phyloP scores from a whole-genome alignment of 2,113 vertebrate species.

The Narcine bancroftii region DNA sequence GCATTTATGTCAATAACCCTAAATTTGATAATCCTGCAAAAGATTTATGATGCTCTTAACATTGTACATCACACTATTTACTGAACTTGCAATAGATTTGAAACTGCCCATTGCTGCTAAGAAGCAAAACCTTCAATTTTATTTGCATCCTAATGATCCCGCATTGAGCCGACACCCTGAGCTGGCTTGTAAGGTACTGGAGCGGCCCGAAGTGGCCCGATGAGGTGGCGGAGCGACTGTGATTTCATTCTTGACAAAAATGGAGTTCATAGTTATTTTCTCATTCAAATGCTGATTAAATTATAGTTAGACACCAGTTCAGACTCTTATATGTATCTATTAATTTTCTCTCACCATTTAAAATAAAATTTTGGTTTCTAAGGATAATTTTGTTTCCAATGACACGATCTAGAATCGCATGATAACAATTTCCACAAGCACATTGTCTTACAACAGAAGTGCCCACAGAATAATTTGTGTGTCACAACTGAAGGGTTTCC shows the following conservation, averaged over 20 bases:
- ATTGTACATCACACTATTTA: not conserved
- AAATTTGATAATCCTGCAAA: not conserved
- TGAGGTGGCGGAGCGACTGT: too few species aligned
- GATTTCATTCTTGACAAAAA: not conserved
- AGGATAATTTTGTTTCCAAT: not conserved
- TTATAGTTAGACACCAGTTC: too few species aligned
- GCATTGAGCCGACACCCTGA: too few species aligned
- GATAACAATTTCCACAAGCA: not conserved
- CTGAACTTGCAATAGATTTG: too few species aligned
- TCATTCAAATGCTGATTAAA: too few species aligned
- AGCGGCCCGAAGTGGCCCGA: too few species aligned
- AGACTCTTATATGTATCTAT: too few species aligned
- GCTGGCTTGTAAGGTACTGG: too few species aligned
- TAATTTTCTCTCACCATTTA: too few species aligned
- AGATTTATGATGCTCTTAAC: not conserved
- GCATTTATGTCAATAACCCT: not conserved
- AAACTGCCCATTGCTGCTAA: not conserved
- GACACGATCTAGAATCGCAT: not conserved
- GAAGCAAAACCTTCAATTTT: not conserved
- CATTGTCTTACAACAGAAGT: not conserved
- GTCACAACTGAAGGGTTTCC: not conserved
- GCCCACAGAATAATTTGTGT: not conserved
- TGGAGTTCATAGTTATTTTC: not conserved
- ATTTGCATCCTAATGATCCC: too few species aligned
- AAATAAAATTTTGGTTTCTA: not conserved